A percentile compares a stretch with the other conserved stretches of the same genome.
phyloP scores from a whole-genome alignment of 2,113 vertebrate species.

The Nesoenas mayeri region DNA sequence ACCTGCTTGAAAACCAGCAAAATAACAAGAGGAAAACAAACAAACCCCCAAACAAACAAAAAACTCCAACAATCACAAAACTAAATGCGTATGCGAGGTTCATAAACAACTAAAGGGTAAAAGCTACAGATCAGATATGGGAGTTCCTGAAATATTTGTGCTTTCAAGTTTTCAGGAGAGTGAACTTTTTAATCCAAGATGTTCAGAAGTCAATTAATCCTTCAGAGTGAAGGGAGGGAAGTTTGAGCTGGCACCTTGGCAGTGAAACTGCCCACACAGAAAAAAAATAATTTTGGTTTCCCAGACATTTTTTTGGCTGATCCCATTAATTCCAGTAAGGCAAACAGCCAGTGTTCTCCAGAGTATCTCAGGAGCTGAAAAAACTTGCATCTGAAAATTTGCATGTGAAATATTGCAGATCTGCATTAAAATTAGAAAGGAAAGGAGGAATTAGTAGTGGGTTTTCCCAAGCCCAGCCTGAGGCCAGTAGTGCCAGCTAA shows the following conservation, averaged over 20 bases:
- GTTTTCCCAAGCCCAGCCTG: slow-evolving; percentile 9
- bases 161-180: neutral
- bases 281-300: slow-evolving; percentile 9
- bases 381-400: slow-evolving; percentile 24
- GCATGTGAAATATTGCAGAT: slow-evolving; percentile 29
- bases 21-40: rapidly evolving
- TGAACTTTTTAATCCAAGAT: neutral
- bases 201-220: neutral
- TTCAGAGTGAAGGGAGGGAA: neutral
- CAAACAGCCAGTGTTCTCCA: neutral
- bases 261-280: neutral
- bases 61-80: neutral
- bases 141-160: neutral
- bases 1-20: neutral
- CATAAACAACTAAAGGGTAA: neutral
- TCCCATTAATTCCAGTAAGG: slow-evolving; percentile 36
- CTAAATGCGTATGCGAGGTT: neutral
- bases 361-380: neutral
- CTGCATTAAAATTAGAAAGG: slow-evolving; percentile 35
- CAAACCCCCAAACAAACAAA: too few species aligned
- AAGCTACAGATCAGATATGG: neutral
- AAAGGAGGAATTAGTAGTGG: slow-evolving; percentile 43
- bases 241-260: neutral
- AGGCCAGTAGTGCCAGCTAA: neutral
- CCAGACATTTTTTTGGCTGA: slow-evolving; percentile 12